Conservation (phyloP, 2,888 invertebrate species). For the Diaperis boleti region DNA sequence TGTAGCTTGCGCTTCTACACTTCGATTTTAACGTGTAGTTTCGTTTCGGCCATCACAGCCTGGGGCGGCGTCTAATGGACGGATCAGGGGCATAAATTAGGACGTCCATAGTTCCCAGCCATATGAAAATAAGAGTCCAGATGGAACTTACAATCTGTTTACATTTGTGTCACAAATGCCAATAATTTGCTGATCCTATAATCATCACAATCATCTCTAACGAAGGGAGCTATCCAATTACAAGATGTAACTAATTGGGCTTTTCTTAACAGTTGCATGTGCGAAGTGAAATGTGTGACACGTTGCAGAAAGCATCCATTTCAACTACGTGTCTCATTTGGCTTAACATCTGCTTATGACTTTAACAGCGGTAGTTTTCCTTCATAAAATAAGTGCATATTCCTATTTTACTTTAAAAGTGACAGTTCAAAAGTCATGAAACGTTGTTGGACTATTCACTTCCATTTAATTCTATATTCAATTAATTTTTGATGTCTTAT, state of each 20-base stretch:
- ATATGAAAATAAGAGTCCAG: conserved; percentile 6
- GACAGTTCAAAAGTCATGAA: no score
- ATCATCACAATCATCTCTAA: not conserved
- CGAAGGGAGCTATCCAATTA: not conserved
- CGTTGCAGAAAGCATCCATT: not conserved
- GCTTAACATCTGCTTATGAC: not conserved
- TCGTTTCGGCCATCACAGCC: no score
- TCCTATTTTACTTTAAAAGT: no score
- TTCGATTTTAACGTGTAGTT: not conserved
- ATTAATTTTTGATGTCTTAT: no score
- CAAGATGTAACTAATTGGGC: not conserved
- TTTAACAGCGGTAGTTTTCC: not conserved
- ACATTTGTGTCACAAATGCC: no score
- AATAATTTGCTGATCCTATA: not conserved
- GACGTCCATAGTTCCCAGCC: no score
- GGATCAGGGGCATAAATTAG: no score
- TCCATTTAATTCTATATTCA: no score
- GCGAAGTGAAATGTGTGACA: not conserved
- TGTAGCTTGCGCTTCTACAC: not conserved
- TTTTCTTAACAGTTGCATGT: not conserved
- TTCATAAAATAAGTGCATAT: no score
- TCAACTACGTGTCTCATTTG: not conserved
- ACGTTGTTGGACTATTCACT: no score
- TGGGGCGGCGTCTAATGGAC: no score
- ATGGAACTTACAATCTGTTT: not conserved